Evolutionary conservation across 2,888 invertebrate genomes (phyloP).

Genomic region (Leucoptera coffeella): DNA sequence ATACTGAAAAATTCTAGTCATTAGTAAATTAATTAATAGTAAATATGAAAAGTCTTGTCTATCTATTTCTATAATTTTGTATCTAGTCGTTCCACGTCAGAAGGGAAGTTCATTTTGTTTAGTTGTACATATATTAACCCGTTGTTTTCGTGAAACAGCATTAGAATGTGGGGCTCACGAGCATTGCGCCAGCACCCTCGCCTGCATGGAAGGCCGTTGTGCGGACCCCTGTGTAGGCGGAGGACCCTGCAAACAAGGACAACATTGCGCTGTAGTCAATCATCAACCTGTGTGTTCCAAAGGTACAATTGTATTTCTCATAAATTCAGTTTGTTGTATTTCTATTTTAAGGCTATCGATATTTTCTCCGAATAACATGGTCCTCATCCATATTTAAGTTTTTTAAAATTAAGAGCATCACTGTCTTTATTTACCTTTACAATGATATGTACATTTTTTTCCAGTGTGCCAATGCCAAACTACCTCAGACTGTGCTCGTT

Average conservation of each 20-base stretch:
- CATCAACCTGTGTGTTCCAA: constrained; percentile 80
- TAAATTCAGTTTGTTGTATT: too few species aligned
- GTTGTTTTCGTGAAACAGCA: constrained; percentile 46
- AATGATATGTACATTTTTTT: constrained; percentile 10
- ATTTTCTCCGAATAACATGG: too few species aligned
- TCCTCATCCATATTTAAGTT: not conserved
- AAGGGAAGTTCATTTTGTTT: not conserved
- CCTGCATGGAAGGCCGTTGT: constrained; percentile 75
- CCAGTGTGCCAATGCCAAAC: constrained; percentile 68
- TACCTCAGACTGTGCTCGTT: constrained; percentile 57
- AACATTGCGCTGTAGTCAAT: constrained; percentile 76
- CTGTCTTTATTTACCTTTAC: constrained; percentile 4
- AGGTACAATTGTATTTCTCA: constrained; percentile 33
- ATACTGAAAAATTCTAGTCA: too few species aligned
- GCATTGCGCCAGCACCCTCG: constrained; percentile 71
- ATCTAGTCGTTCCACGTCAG: too few species aligned
- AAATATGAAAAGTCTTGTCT: too few species aligned
- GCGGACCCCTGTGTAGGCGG: constrained; percentile 72
- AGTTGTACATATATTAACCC: constrained; percentile 1
- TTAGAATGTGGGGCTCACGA: constrained; percentile 72
- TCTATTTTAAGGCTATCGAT: too few species aligned
- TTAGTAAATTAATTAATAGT: too few species aligned
- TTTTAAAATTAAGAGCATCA: not conserved
- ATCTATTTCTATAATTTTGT: too few species aligned
- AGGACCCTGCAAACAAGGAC: constrained; percentile 67